Evolutionary conservation across 1,140 invertebrate genomes (phyloP).

Genomic region (Cyphomyrmex costatus): DNA sequence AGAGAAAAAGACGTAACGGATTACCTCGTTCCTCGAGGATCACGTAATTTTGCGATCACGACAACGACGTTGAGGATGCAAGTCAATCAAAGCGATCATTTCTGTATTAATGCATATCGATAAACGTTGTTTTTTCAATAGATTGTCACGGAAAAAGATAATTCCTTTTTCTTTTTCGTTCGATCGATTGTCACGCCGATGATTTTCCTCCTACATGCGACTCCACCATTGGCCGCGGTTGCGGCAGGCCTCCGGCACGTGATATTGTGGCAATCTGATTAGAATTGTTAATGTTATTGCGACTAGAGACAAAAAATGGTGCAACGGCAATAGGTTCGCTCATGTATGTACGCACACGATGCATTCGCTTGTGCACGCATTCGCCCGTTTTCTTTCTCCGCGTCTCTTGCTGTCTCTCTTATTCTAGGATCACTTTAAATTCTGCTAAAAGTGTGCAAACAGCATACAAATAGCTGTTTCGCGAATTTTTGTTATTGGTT

Average conservation of each 20-base stretch:
- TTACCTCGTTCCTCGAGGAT: conserved; percentile 39
- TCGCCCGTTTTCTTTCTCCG: background rate
- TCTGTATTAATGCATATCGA: conserved; percentile 1
- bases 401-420: background rate
- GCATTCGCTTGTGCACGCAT: conserved; percentile 35
- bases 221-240: conserved; percentile 76
- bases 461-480: background rate
- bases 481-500: background rate
- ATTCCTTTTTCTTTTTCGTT: conserved; percentile 21
- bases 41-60: conserved; percentile 51
- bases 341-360: conserved; percentile 53
- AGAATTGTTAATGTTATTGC: conserved; percentile 81
- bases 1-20: conserved; percentile 20
- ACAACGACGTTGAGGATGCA: background rate
- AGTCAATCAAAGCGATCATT: conserved; percentile 19
- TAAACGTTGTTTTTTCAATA: background rate
- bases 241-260: conserved; percentile 81
- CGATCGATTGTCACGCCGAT: background rate
- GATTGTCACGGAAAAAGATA: background rate
- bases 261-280: conserved; percentile 83
- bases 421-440: conserved; percentile 4
- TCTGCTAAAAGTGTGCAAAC: background rate
- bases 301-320: conserved; percentile 66
- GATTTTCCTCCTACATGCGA: conserved; percentile 61
- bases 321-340: conserved; percentile 64